Percentiles rank a stretch among this genome's conserved stretches.
phyloP scores from a whole-genome alignment of 1,140 invertebrate species.

The Elysia chlorotica region DNA sequence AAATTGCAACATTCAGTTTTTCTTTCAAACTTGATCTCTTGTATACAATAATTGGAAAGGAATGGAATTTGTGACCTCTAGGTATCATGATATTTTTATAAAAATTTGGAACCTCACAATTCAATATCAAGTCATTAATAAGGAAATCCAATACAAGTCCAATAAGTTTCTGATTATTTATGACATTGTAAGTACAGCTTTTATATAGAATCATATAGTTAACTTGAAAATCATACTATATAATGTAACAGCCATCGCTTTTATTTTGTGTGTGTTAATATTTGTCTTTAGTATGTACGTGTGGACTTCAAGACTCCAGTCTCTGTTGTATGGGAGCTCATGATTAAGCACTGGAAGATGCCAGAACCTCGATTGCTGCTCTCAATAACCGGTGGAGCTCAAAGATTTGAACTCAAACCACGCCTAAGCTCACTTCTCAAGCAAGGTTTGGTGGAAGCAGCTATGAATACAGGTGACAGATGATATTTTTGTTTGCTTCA shows the following conservation, averaged over 20 bases:
- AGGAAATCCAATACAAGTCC: no score
- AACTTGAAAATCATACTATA: not conserved
- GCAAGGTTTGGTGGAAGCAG: constrained; percentile 57
- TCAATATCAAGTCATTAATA: not conserved
- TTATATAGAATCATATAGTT: not conserved
- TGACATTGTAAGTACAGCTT: not conserved
- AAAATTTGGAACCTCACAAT: not conserved
- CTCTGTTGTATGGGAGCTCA: constrained; percentile 45
- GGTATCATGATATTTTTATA: no score
- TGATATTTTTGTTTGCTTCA: no score
- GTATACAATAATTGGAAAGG: no score
- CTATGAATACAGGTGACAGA: constrained; percentile 46
- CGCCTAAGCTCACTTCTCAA: constrained; percentile 54
- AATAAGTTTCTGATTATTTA: constrained; percentile 2
- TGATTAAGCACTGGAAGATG: constrained; percentile 56
- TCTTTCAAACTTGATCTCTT: no score
- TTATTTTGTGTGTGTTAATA: not conserved
- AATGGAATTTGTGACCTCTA: no score
- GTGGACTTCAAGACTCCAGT: constrained; percentile 47
- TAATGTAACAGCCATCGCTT: not conserved
- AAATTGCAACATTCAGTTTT: no score
- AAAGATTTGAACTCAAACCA: constrained; percentile 55
- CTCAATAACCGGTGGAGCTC: constrained; percentile 63
- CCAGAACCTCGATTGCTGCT: constrained; percentile 57
- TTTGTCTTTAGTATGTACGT: constrained; percentile 55